Evolutionary conservation across 2,797 vertebrate genomes (phyloP), one percentile per base, ranked within the genome.

Genomic region (Melanotaenia pygmaea): DNA sequence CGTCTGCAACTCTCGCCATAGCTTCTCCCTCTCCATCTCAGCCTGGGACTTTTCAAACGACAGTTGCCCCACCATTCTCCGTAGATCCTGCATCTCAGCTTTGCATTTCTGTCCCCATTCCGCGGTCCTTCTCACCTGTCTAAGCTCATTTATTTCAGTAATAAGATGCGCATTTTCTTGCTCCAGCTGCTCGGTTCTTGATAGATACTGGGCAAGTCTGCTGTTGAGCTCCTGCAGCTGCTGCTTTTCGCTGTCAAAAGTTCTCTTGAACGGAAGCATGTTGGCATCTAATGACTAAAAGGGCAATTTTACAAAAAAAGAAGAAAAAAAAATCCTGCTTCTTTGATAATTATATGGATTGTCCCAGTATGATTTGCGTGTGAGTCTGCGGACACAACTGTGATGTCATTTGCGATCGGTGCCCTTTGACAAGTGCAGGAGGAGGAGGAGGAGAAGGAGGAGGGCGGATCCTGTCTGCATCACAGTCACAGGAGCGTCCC

Each of bases 211-310:
- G 20, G 86, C 72, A 38, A 99, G 94, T 74, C 96, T 95, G 82
- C 88, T 82, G 89, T 99, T 99, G 71, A 99, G 96, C 86, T 96
- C 94, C 86, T 94, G 96, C 60, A 99, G 92, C 77, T 99, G 96
- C 45, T 94, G 88, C 80, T 96, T 96, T 77, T 98, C 98, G 77
- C 92, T 77, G 66, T 95, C 93, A 83, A 95, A 91, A 86, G 95
- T 89, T 93, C 89, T 91, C 88, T 79, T 92, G 59, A 89, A 91
- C 72, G 94, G 94, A 91, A 96, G 90, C 97, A 98, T 97, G 5
- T 81, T 93, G 72, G 69, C 71, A 72, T 63, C 26, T 45, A 22
- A 28, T 38, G 4, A 28, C 38, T 28, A 58, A 20, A 70, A 70
- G 62, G n/a, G 57, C 5, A 40, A 14, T 51, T 66, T 24, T 32